Evolutionary conservation across 2,113 vertebrate species (phyloP).

Genomic region (Cichladusa arquata): DNA sequence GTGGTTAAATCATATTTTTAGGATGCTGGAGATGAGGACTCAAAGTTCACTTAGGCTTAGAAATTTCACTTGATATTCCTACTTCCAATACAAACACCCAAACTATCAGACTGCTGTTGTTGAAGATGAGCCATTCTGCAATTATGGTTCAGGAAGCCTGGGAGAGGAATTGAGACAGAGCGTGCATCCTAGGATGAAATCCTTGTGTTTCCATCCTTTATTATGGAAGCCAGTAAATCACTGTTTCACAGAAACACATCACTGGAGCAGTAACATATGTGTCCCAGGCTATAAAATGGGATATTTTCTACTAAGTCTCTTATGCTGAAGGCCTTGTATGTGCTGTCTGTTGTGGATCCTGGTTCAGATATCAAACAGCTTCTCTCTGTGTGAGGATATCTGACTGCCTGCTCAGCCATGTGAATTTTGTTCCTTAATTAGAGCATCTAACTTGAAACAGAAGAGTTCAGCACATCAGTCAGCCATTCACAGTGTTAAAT

Average conservation of each 20-base stretch:
- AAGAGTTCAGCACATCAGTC: neutral
- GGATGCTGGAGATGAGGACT: neutral
- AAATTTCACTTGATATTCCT: neutral
- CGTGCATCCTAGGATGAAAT: neutral
- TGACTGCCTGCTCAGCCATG: neutral
- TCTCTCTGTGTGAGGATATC: neutral
- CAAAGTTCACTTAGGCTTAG: neutral
- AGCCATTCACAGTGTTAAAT: neutral
- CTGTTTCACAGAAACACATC: neutral
- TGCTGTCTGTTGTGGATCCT: neutral
- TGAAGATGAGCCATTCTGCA: neutral
- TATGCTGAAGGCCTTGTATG: neutral
- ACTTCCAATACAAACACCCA: neutral
- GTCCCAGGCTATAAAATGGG: neutral
- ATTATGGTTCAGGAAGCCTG: neutral
- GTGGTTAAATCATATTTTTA: neutral
- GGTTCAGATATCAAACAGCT: neutral
- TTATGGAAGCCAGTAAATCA: neutral
- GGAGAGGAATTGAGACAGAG: neutral
- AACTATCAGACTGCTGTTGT: fast-evolving
- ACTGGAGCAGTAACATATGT: neutral
- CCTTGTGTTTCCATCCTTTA: neutral
- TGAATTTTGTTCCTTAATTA: neutral
- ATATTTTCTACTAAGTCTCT: neutral
- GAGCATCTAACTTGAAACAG: neutral